These are phyloP conservation scores for Ibycter americanus DNA, from an alignment of 2,797 vertebrate genomes.

Conservation along the genomic window DNA sequence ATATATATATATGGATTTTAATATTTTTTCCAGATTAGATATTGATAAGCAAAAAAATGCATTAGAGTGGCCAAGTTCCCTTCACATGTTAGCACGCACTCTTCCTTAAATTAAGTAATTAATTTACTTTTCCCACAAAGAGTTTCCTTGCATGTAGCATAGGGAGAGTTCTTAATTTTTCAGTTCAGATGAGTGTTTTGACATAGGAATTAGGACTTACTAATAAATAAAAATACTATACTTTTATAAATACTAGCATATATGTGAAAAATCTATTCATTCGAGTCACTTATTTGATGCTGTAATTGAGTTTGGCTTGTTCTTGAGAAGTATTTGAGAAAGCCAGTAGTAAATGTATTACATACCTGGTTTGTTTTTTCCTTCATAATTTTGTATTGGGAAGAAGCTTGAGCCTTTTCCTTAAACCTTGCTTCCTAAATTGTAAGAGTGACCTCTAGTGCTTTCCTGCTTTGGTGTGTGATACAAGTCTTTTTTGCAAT, in stretches of 20 bases:
- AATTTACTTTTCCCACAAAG: neutral
- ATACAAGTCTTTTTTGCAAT: neutral
- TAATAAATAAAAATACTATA: neutral
- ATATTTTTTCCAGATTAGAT: neutral
- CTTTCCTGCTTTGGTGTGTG: conserved; percentile 45
- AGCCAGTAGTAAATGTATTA: neutral
- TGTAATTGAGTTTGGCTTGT: neutral
- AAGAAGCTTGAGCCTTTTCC: neutral
- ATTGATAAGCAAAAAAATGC: neutral
- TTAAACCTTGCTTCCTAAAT: conserved; percentile 45
- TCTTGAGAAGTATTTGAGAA: neutral
- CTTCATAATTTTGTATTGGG: neutral
- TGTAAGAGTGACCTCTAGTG: conserved; percentile 84
- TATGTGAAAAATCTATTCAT: neutral
- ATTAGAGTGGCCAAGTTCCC: neutral
- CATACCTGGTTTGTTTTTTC: conserved; percentile 3
- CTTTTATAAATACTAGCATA: neutral
- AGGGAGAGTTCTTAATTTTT: neutral
- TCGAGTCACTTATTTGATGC: neutral
- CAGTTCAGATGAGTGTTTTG: neutral
- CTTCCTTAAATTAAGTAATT: neutral
- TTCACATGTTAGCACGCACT: neutral
- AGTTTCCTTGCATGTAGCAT: neutral
- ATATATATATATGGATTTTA: too few species aligned
- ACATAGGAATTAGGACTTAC: neutral